Evolutionary conservation across 1,140 invertebrate species (phyloP).

Genomic region (Pseudomyrmex concolor): DNA sequence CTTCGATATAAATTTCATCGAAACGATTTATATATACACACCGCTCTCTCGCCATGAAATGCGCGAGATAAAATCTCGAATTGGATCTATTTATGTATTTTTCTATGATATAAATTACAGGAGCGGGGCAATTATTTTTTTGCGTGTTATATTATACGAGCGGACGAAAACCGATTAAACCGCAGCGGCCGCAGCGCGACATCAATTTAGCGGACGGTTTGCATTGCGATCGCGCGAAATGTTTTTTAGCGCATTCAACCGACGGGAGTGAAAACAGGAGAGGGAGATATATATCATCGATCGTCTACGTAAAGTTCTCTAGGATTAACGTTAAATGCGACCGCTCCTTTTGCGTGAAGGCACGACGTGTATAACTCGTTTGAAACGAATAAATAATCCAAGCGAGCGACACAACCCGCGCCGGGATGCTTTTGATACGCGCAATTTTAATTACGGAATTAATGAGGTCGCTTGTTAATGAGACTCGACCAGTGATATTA

Average conservation of each 20-base stretch:
- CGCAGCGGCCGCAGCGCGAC: constrained; percentile 21
- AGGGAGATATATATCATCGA: constrained; percentile 9
- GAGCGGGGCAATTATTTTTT: constrained; percentile 46
- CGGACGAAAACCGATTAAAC: constrained; percentile 47
- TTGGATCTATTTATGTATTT: constrained; percentile 47
- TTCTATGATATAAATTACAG: constrained; percentile 34
- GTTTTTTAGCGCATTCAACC: constrained; percentile 21
- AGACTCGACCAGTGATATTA: constrained; percentile 54
- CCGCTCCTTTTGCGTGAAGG: neutral
- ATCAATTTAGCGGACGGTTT: constrained; percentile 43
- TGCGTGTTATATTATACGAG: constrained; percentile 23
- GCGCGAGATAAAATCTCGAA: constrained; percentile 19
- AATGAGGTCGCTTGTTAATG: constrained; percentile 56
- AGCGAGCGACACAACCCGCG: neutral
- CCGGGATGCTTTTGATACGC: constrained; percentile 42
- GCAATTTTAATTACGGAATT: constrained; percentile 57
- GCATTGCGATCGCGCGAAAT: constrained; percentile 45
- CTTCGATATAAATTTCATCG: constrained; percentile 30
- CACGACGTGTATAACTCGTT: constrained; percentile 13
- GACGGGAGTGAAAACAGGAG: neutral
- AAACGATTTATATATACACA: constrained; percentile 18
- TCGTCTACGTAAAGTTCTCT: constrained; percentile 37
- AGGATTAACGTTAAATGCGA: constrained; percentile 40
- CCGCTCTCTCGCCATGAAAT: constrained; percentile 11
- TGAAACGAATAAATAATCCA: constrained; percentile 50